These are phyloP conservation scores for Zaprionus ghesquierei DNA, from an alignment of 1,140 invertebrate species.

Conservation along the genomic window DNA sequence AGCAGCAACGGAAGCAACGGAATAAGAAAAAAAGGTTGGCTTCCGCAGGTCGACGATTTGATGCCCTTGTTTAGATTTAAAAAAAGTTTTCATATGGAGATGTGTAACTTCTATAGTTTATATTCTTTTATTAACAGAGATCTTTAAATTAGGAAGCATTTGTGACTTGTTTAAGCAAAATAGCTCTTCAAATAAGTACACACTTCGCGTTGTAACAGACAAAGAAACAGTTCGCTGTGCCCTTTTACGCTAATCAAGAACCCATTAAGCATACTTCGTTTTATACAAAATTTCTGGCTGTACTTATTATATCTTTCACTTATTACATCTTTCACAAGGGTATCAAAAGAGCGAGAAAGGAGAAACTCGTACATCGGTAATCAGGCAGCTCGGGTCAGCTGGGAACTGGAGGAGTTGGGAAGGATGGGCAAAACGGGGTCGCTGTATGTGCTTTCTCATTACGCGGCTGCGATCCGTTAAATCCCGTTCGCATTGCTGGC, in stretches of 20 bases:
- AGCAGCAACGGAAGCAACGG: not conserved
- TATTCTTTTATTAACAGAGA: too few species aligned
- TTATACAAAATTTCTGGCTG: not conserved
- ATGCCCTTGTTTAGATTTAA: not conserved
- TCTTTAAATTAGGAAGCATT: too few species aligned
- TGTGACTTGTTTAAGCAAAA: too few species aligned
- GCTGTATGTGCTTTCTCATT: constrained; percentile 4
- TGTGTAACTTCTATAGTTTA: too few species aligned
- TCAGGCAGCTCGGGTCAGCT: not conserved
- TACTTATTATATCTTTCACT: too few species aligned
- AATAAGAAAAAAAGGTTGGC: not conserved
- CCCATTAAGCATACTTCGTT: too few species aligned
- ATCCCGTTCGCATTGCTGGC: not conserved
- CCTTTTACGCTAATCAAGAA: too few species aligned
- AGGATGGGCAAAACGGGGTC: not conserved
- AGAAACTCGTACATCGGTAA: not conserved
- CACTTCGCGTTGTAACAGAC: not conserved
- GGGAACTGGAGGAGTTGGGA: not conserved
- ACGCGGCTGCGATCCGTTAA: not conserved
- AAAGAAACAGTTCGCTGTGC: too few species aligned
- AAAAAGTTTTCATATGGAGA: too few species aligned
- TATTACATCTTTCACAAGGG: not conserved
- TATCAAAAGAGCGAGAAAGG: not conserved
- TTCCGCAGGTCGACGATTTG: not conserved
- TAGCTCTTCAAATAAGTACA: too few species aligned